These are phyloP conservation scores for Diorhabda carinulata DNA, from an alignment of 1,140 invertebrate genomes.

Conservation along the genomic window DNA sequence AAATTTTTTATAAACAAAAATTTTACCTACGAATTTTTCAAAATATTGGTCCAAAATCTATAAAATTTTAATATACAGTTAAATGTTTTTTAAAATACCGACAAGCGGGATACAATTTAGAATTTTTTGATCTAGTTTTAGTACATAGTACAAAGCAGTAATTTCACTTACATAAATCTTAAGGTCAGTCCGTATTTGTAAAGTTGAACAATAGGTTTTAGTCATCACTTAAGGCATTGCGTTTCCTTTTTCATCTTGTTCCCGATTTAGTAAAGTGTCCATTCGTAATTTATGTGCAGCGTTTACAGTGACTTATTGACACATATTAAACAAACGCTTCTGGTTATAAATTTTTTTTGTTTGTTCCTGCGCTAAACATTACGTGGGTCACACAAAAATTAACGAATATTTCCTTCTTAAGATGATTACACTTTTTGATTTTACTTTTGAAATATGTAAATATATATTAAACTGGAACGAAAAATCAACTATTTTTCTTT, in stretches of 20 bases:
- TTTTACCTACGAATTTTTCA: background rate
- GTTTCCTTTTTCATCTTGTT: background rate
- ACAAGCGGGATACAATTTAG: background rate
- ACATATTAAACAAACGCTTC: background rate
- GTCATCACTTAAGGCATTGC: background rate
- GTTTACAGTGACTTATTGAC: background rate
- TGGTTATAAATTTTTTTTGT: background rate
- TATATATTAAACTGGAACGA: too few species aligned
- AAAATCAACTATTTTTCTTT: too few species aligned
- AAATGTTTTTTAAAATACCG: background rate
- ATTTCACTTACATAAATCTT: background rate
- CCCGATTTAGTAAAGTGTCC: constrained; percentile 1
- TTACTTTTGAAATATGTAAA: too few species aligned
- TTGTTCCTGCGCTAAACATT: too few species aligned
- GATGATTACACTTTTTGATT: too few species aligned
- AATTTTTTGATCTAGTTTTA: background rate
- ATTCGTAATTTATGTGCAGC: background rate
- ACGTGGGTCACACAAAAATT: too few species aligned
- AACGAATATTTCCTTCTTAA: too few species aligned
- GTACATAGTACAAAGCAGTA: background rate
- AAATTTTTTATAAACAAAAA: background rate
- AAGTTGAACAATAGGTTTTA: background rate
- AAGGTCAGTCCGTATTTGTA: background rate
- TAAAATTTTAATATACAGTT: too few species aligned
- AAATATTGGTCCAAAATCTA: too few species aligned